Evolutionary conservation across 2,113 vertebrate genomes (phyloP).

Genomic region (Centrocercus urophasianus): DNA sequence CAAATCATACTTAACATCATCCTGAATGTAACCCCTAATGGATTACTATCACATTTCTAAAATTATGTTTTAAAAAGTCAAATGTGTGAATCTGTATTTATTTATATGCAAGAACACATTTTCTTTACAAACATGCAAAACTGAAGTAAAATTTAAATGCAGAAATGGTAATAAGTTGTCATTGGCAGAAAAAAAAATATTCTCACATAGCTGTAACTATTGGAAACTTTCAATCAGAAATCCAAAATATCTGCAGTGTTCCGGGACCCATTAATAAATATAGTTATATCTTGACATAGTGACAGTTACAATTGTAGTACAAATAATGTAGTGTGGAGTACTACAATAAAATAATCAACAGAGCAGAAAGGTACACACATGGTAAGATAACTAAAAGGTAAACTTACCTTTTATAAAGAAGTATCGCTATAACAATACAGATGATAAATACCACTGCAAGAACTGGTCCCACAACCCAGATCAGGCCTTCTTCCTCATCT

Average conservation of each 20-base stretch:
- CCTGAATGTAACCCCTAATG: background rate
- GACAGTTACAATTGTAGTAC: constrained; percentile 14
- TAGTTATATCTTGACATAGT: constrained; percentile 41
- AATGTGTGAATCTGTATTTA: background rate
- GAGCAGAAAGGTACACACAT: background rate
- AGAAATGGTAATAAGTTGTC: background rate
- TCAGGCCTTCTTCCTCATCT: constrained; percentile 98
- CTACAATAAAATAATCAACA: background rate
- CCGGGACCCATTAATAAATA: constrained; percentile 63
- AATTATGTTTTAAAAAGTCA: constrained; percentile 2
- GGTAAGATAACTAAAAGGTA: background rate
- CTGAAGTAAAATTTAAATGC: background rate
- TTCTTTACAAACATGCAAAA: constrained; percentile 9
- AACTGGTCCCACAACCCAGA: constrained; percentile 98
- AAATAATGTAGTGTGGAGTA: background rate
- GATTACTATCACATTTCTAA: background rate
- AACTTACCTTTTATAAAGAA: constrained; percentile 97
- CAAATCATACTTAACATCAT: constrained; percentile 4
- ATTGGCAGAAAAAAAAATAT: background rate
- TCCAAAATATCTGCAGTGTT: constrained; percentile 55
- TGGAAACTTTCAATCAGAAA: constrained; percentile 56
- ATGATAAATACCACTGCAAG: constrained; percentile 99
- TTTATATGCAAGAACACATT: background rate
- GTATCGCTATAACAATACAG: constrained; percentile 98
- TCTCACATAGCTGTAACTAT: background rate